A percentile compares a stretch with the other conserved stretches of the same genome.
phyloP scores from a whole-genome alignment of 2,113 vertebrate species.

The Cinclus mexicanus region DNA sequence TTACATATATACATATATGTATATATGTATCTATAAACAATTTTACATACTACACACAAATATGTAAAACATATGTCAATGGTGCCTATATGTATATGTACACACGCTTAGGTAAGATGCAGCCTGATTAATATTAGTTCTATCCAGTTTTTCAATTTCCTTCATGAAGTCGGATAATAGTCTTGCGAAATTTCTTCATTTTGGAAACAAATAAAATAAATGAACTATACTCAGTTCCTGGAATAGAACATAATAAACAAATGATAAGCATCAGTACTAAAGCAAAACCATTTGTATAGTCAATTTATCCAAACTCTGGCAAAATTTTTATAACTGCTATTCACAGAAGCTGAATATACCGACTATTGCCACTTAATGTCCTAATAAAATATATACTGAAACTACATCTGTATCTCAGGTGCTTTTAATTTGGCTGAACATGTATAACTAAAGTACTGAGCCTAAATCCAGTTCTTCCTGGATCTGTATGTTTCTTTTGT shows the following conservation, averaged over 20 bases:
- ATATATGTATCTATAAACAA: neutral
- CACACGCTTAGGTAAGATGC: fast-evolving
- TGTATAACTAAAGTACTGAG: neutral
- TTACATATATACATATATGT: neutral
- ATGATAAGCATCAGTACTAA: neutral
- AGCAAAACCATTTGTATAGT: neutral
- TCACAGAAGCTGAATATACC: neutral
- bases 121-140: neutral
- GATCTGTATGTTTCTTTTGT: neutral
- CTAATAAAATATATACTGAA: neutral
- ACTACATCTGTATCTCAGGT: neutral
- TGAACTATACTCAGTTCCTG: neutral
- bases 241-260: neutral
- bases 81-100: neutral
- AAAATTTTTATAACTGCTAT: neutral
- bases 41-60: neutral
- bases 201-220: neutral
- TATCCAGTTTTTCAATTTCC: neutral
- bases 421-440: neutral
- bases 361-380: neutral
- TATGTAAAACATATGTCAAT: neutral
- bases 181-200: neutral
- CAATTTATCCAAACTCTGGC: neutral
- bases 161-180: neutral
- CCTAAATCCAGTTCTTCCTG: neutral